Conservation (phyloP, 2,797 vertebrate species). For the Acropternis orthonyx region DNA sequence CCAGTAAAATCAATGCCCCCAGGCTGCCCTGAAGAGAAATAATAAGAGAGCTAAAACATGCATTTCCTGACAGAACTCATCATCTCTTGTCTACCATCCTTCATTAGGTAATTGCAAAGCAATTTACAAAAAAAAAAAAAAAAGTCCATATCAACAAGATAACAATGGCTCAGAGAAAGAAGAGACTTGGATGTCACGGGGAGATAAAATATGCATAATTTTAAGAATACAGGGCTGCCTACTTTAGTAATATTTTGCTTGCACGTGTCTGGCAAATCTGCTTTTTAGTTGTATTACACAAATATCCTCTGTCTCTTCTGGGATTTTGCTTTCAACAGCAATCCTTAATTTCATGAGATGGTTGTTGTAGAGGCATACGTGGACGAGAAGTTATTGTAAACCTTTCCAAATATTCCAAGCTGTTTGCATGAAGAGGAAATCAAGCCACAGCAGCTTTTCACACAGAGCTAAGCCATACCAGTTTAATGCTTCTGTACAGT, state of each 20-base stretch:
- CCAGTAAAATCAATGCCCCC: not conserved
- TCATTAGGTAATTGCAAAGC: slow-evolving; percentile 1
- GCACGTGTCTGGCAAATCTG: not conserved
- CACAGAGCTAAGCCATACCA: not conserved
- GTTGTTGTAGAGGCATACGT: not conserved
- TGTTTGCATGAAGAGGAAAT: not conserved
- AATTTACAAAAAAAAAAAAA: not conserved
- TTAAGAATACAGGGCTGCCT: not conserved
- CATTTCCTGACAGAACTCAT: not conserved
- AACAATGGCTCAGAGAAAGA: not conserved
- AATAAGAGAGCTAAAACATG: not conserved
- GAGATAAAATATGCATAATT: not conserved
- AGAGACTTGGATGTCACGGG: not conserved
- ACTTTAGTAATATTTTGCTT: not conserved
- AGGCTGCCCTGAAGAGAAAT: not conserved
- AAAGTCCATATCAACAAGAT: not conserved
- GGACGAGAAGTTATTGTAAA: not conserved
- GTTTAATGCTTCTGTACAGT: not conserved
- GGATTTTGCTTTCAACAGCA: not conserved
- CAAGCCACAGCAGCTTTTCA: not conserved
- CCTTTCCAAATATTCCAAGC: not conserved
- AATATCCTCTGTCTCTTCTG: not conserved
- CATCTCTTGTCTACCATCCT: not conserved
- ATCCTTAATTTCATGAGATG: not conserved
- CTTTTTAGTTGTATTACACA: not conserved